Base-by-base conservation (phyloP, 2,797 vertebrate species). In the Vipera latastei region DNA sequence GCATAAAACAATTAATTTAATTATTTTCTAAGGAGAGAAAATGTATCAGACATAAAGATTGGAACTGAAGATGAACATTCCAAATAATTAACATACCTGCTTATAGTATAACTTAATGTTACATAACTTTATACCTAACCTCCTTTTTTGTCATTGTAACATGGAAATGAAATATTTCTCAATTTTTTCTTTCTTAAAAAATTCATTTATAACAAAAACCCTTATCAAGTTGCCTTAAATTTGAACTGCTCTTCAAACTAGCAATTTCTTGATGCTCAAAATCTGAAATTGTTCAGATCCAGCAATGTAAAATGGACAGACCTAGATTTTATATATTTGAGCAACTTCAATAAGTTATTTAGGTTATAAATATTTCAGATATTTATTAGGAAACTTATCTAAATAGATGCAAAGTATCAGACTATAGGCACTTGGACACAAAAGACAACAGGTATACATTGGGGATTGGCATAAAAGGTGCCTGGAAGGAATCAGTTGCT, bases 291-390 rank as follows among this genome's bases (percentile, higher is more conserved):
- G 38, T 78, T 78, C 73, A 48, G 20, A 78, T 44, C 20, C 20
- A 78, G 8, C 38, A 48, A 78, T 78, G 1, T 44, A 78, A 73
- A 78, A 44, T 78, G 18, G 38, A 4, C 20, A 48, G 20, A 78
- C 3, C 38, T 78, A 78, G 38, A 48, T 48, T 78, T 44, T 92
- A 89, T 91, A 93, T 95, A 95, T 95, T 88, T 94, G 93, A 94
- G 91, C 96, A 94, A 94, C 92, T 96, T 92, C 94, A 85, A 48
- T 90, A 93, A 94, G 95, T 95, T 96, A 94, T 96, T 96, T 95
- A 94, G 90, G 89, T 95, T 9, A 90, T 95, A 92, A 65, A 92
- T 92, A 95, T 95, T 91, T 96, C 93, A 95, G 26, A 28, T 57
- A 57, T 59, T 89, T 78, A 89, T 69, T 28, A 61, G 57, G 56